phyloP scores from a whole-genome alignment of 2,888 invertebrate species.

The Fragum sueziense region DNA sequence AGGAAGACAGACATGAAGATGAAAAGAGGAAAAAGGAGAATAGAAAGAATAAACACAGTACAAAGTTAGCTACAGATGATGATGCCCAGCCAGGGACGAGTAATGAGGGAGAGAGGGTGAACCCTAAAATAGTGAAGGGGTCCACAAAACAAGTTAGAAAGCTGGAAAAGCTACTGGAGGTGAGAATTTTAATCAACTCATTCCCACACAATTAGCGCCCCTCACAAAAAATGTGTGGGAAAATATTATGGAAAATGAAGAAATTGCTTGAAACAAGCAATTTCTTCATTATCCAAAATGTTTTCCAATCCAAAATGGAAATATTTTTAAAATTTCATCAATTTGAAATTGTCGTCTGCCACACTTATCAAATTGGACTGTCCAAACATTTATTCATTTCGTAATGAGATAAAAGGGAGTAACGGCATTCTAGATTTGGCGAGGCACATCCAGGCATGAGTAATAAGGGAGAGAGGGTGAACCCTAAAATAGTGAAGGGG shows the following conservation, averaged over 20 bases:
- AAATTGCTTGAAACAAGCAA: neutral
- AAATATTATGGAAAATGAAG: neutral
- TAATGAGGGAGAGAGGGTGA: neutral
- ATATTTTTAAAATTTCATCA: too few relatives aligned
- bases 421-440: neutral
- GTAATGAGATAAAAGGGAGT: neutral
- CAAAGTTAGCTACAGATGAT: neutral
- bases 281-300: neutral
- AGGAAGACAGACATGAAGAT: constrained; percentile 14
- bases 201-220: neutral
- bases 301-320: neutral
- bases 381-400: neutral
- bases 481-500: constrained; percentile 49
- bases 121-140: constrained; percentile 49
- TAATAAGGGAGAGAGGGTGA: neutral
- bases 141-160: constrained; percentile 69
- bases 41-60: neutral
- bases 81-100: neutral
- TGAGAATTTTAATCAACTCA: constrained; percentile 30
- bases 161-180: constrained; percentile 73
- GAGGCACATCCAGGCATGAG: neutral
- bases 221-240: neutral
- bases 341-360: neutral
- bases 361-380: neutral
- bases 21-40: neutral